Evolutionary conservation across 2,888 invertebrate species (phyloP).

Genomic region (Minunthozetes semirufus): DNA sequence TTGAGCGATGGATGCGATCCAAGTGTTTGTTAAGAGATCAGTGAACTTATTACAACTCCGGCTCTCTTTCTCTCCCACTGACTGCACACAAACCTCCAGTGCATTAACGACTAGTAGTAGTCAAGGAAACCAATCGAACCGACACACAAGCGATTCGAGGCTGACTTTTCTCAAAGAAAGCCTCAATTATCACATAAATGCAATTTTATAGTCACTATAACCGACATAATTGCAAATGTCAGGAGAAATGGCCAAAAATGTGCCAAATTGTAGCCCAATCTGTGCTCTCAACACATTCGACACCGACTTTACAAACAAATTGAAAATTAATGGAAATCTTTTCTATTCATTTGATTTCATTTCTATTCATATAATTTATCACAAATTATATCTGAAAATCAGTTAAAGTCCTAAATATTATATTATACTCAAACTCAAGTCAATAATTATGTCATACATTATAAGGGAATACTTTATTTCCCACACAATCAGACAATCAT

Average conservation of each 20-base stretch:
- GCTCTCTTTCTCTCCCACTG: neutral
- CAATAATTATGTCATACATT: too few relatives aligned
- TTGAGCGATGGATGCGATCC: neutral
- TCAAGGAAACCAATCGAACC: neutral
- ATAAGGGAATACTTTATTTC: too few relatives aligned
- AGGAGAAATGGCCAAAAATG: slow-evolving; percentile 1
- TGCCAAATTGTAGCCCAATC: neutral
- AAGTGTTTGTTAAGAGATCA: slow-evolving; percentile 29
- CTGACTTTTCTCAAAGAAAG: slow-evolving; percentile 3
- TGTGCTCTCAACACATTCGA: too few relatives aligned
- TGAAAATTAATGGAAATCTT: neutral
- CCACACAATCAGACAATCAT: too few relatives aligned
- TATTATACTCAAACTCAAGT: too few relatives aligned
- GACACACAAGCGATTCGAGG: neutral
- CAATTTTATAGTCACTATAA: slow-evolving; percentile 27
- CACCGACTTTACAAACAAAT: neutral
- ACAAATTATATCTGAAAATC: too few relatives aligned
- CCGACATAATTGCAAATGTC: slow-evolving; percentile 25
- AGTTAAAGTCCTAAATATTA: too few relatives aligned
- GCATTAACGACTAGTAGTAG: slow-evolving; percentile 15
- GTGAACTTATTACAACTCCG: neutral
- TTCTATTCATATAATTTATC: too few relatives aligned
- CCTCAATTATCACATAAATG: slow-evolving; percentile 19
- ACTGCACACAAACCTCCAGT: slow-evolving; percentile 19
- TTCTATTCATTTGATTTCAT: too few relatives aligned